These are phyloP conservation scores for Potorous gilbertii DNA, from an alignment of 2,797 vertebrate species.

Conservation along the genomic window DNA sequence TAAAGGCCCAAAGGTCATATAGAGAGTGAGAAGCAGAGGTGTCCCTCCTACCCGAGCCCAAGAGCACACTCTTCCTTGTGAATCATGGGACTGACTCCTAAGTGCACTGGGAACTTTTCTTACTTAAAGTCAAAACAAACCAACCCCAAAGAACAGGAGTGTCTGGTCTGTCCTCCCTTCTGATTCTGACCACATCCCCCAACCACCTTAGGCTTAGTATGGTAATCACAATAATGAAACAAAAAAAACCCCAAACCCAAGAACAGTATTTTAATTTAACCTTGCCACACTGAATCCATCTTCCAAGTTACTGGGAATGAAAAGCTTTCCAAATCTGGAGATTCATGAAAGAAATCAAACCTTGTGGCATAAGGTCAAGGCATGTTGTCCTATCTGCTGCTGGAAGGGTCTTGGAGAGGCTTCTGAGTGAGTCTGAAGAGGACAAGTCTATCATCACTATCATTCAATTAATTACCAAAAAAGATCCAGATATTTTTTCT, in stretches of 20 bases:
- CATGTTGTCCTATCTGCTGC: background rate
- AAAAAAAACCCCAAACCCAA: background rate
- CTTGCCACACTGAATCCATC: background rate
- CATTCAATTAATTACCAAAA: background rate
- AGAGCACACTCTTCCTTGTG: background rate
- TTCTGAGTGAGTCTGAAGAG: background rate
- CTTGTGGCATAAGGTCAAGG: background rate
- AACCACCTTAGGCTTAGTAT: background rate
- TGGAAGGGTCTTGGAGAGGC: background rate
- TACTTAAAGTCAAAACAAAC: background rate
- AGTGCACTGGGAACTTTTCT: background rate
- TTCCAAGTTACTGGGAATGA: background rate
- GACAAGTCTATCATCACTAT: background rate
- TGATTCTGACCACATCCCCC: background rate
- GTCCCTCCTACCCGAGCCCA: background rate
- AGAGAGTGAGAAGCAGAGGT: background rate
- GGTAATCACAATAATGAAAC: background rate
- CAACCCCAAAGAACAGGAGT: background rate
- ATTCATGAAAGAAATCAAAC: background rate
- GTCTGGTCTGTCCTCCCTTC: background rate
- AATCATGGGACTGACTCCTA: background rate
- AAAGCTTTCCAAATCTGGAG: background rate
- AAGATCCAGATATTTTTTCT: background rate
- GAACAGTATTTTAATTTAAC: background rate
- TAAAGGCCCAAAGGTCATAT: background rate